A percentile compares a stretch with the other conserved stretches of the same genome.
phyloP scores from a whole-genome alignment of 2,113 vertebrate genomes.

The Salminus brasiliensis region DNA sequence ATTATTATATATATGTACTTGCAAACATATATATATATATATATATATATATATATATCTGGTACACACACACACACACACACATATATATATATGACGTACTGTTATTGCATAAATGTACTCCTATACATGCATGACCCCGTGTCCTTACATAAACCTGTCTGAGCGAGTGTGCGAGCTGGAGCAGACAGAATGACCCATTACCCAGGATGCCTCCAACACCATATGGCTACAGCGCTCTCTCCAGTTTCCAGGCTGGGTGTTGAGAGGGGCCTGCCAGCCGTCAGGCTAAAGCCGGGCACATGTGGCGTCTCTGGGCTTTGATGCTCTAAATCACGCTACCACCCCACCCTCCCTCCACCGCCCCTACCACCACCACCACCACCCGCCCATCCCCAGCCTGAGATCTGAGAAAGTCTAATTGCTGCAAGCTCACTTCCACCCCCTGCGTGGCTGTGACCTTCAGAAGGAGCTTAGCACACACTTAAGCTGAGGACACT shows the following conservation, averaged over 20 bases:
- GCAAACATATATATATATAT: too few relatives aligned
- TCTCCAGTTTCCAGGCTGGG: neutral
- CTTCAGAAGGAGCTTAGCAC: neutral
- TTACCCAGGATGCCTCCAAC: constrained; percentile 35
- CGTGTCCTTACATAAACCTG: neutral
- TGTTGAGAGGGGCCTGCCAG: constrained; percentile 31
- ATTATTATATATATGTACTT: too few relatives aligned
- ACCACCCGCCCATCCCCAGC: neutral
- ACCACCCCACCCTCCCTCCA: too few relatives aligned
- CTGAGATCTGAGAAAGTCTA: neutral
- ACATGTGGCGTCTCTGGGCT: constrained; percentile 54
- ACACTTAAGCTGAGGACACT: neutral
- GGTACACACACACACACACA: too few relatives aligned
- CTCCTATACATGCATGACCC: too few relatives aligned
- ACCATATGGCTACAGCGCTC: constrained; percentile 52
- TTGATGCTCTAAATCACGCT: constrained; percentile 43
- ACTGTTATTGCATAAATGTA: too few relatives aligned
- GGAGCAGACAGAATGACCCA: constrained; percentile 35
- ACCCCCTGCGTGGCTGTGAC: neutral
- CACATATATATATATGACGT: too few relatives aligned
- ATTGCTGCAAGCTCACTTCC: neutral
- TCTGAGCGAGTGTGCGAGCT: neutral
- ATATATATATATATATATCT: too few relatives aligned
- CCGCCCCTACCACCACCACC: too few relatives aligned
- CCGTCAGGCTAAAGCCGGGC: constrained; percentile 43